Evolutionary conservation across 2,888 invertebrate genomes (phyloP).

Genomic region (Urechis unicinctus): DNA sequence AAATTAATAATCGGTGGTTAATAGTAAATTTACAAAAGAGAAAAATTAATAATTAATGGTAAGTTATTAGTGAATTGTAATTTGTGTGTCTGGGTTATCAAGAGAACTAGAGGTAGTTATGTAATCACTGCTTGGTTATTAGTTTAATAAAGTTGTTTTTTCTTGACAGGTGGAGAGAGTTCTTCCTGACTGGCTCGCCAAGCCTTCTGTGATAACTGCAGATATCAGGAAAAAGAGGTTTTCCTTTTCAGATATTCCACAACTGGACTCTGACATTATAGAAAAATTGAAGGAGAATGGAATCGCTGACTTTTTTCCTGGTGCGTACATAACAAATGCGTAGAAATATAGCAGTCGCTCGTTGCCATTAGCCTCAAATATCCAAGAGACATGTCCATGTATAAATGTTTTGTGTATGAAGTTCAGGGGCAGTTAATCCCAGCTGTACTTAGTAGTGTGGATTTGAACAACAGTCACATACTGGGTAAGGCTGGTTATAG

Average conservation of each 20-base stretch:
- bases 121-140: too few species aligned
- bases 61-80: too few species aligned
- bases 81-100: too few species aligned
- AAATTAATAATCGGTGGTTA: too few species aligned
- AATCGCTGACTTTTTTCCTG: slow-evolving; percentile 52
- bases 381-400: background rate
- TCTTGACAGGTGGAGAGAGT: slow-evolving; percentile 60
- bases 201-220: slow-evolving; percentile 72
- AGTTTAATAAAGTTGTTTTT: background rate
- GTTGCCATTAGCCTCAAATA: too few species aligned
- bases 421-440: slow-evolving; percentile 46
- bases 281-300: slow-evolving; percentile 64
- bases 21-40: too few species aligned
- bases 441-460: slow-evolving; percentile 29
- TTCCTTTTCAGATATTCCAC: slow-evolving; percentile 56
- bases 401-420: slow-evolving; percentile 7
- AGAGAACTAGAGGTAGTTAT: too few species aligned
- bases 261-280: slow-evolving; percentile 62
- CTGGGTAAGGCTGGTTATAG: slow-evolving; percentile 17
- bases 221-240: slow-evolving; percentile 68
- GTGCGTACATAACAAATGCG: slow-evolving; percentile 11
- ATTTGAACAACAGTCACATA: background rate
- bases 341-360: too few species aligned
- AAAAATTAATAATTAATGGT: too few species aligned
- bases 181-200: slow-evolving; percentile 79